Percentiles rank a stretch among this genome's conserved stretches.
phyloP scores from a whole-genome alignment of 2,113 vertebrate species.

The Pseudolaguvia tuberculata region DNA sequence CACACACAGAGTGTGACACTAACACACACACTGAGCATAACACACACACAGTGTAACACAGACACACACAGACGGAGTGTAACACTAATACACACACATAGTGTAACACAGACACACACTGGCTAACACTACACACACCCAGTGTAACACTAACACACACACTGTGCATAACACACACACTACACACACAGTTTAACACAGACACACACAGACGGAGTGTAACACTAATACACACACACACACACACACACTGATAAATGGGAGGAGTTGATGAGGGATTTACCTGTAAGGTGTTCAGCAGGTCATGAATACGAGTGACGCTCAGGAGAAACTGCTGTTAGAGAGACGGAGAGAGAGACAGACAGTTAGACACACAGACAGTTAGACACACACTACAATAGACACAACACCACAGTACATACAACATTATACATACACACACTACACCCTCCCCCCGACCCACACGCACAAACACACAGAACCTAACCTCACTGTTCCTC shows the following conservation, averaged over 20 bases:
- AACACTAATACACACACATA: too few relatives aligned
- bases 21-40: background rate
- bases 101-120: background rate
- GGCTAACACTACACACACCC: background rate
- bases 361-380: background rate
- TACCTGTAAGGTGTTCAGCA: slow-evolving; percentile 83
- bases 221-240: background rate
- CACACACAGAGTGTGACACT: background rate
- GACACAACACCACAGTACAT: too few relatives aligned
- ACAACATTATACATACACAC: slow-evolving; percentile 28
- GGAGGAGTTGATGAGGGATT: background rate
- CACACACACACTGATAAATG: background rate
- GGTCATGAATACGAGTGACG: slow-evolving; percentile 75
- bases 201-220: background rate
- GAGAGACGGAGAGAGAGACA: background rate
- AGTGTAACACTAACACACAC: background rate
- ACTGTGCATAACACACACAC: background rate
- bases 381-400: background rate
- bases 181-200: background rate
- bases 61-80: too few relatives aligned
- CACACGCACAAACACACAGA: slow-evolving; percentile 3
- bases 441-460: too few relatives aligned
- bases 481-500: slow-evolving; percentile 83
- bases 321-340: slow-evolving; percentile 77
- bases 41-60: background rate